These are phyloP conservation scores for Apodemus agrarius DNA, from an alignment of 2,797 vertebrate genomes.

Conservation along the genomic window DNA sequence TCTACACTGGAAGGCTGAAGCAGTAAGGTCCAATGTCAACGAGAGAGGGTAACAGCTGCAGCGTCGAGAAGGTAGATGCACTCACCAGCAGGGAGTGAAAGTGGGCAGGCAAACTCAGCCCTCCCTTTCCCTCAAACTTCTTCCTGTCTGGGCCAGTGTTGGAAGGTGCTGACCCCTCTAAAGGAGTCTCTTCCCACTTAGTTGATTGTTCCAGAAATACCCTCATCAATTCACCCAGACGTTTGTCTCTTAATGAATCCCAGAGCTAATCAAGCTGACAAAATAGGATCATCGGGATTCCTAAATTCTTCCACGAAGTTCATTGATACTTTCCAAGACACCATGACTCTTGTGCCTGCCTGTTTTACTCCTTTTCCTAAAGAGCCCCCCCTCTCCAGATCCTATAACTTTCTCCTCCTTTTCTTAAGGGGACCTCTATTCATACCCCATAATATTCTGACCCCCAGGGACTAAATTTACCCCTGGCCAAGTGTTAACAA, in stretches of 20 bases:
- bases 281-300: not conserved
- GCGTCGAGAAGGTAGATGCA: not conserved
- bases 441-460: not conserved
- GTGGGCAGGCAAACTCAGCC: not conserved
- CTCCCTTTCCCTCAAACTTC: not conserved
- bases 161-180: not conserved
- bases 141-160: not conserved
- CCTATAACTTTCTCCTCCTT: not conserved
- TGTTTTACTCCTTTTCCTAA: not conserved
- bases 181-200: not conserved
- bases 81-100: not conserved
- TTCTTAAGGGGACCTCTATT: not conserved
- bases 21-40: not conserved
- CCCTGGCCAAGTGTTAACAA: not conserved
- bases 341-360: not conserved
- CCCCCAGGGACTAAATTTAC: not conserved
- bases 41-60: not conserved
- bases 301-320: not conserved
- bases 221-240: not conserved
- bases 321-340: not conserved
- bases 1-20: not conserved
- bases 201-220: not conserved
- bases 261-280: not conserved
- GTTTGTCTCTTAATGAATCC: not conserved
- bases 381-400: not conserved